These are phyloP conservation scores for Pseudomugil tenellus DNA, from an alignment of 2,797 vertebrate genomes.

Conservation along the genomic window DNA sequence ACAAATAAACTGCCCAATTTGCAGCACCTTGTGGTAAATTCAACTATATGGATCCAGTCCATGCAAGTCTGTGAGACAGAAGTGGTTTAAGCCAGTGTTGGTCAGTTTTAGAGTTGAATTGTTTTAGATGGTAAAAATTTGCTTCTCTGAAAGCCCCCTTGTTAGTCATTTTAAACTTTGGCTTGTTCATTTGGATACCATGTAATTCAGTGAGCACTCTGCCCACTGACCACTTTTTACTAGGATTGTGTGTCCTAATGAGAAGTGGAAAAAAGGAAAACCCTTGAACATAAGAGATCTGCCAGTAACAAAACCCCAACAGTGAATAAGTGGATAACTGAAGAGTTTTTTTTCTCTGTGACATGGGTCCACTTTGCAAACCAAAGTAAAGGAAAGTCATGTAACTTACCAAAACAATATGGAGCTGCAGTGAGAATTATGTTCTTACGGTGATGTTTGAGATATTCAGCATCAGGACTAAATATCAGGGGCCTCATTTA, in stretches of 20 bases:
- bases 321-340: constrained; percentile 33
- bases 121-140: too few species aligned
- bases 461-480: neutral
- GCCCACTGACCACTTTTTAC: neutral
- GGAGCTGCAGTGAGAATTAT: neutral
- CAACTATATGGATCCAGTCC: too few species aligned
- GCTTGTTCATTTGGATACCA: too few species aligned
- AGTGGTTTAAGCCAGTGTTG: too few species aligned
- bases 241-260: too few species aligned
- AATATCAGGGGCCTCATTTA: too few species aligned
- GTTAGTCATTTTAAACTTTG: too few species aligned
- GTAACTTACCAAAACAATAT: constrained; percentile 18
- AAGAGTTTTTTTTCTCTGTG: constrained; percentile 22
- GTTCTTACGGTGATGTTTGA: constrained; percentile 10
- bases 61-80: too few species aligned
- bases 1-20: too few species aligned
- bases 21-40: too few species aligned
- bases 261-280: neutral
- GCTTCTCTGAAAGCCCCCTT: too few species aligned
- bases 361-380: constrained; percentile 14
- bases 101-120: too few species aligned
- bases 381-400: constrained; percentile 11
- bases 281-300: constrained; percentile 18
- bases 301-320: constrained; percentile 23
- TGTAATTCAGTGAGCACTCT: neutral